Conservation (phyloP, 2,888 invertebrate genomes). For the Nycteola revayana region DNA sequence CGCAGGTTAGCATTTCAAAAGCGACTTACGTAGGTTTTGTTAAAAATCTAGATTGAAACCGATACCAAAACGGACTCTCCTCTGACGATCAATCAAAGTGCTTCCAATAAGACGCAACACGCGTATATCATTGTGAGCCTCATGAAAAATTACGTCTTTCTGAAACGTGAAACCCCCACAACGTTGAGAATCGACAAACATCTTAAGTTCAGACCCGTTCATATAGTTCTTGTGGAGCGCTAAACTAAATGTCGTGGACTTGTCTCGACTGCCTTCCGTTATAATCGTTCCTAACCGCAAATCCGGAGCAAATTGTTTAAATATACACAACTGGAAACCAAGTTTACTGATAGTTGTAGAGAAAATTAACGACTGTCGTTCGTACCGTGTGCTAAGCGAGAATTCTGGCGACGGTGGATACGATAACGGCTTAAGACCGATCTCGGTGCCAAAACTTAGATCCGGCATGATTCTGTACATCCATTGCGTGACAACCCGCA, state of each 20-base stretch:
- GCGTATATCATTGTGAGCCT: slow-evolving; percentile 55
- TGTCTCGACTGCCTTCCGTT: slow-evolving; percentile 49
- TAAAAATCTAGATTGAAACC: slow-evolving; percentile 72
- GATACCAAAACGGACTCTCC: slow-evolving; percentile 63
- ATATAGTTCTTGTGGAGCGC: slow-evolving; percentile 61
- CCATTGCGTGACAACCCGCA: slow-evolving; percentile 63
- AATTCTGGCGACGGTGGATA: slow-evolving; percentile 52
- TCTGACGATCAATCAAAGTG: slow-evolving; percentile 63
- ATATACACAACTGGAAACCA: slow-evolving; percentile 66
- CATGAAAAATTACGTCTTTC: slow-evolving; percentile 63
- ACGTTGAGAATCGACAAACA: slow-evolving; percentile 68
- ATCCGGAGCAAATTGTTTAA: slow-evolving; percentile 60
- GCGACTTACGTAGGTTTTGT: slow-evolving; percentile 23
- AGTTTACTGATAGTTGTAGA: slow-evolving; percentile 60
- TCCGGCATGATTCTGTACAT: slow-evolving; percentile 61
- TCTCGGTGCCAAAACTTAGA: slow-evolving; percentile 58
- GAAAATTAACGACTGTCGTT: slow-evolving; percentile 48
- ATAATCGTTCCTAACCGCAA: slow-evolving; percentile 62
- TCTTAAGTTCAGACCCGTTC: slow-evolving; percentile 64
- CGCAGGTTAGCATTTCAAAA: slow-evolving; percentile 7
- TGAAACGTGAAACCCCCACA: slow-evolving; percentile 71
- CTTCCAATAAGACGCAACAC: slow-evolving; percentile 61
- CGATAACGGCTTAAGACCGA: slow-evolving; percentile 54
- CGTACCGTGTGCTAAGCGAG: slow-evolving; percentile 63
- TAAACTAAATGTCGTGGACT: slow-evolving; percentile 53